These are phyloP conservation scores for Calcarius ornatus DNA, from an alignment of 2,113 vertebrate species.

Conservation along the genomic window DNA sequence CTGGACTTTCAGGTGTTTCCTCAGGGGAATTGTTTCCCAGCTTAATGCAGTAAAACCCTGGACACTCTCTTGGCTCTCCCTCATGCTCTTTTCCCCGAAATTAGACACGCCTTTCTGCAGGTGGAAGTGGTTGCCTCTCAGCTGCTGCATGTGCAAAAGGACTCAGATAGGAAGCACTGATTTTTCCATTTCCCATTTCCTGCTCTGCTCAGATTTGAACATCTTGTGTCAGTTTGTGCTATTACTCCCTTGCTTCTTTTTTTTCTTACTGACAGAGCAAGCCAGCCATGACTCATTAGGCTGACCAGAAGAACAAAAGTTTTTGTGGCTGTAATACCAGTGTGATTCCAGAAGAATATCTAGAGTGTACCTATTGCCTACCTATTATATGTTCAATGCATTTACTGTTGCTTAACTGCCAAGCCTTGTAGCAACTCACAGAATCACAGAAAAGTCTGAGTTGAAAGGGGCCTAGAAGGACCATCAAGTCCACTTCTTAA, in stretches of 20 bases:
- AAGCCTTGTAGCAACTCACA: not conserved
- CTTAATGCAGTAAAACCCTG: not conserved
- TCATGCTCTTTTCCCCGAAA: not conserved
- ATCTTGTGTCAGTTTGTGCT: not conserved
- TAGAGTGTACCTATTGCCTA: not conserved
- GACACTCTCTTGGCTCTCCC: not conserved
- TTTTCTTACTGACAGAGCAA: not conserved
- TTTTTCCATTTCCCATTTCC: not conserved
- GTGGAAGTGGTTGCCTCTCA: not conserved
- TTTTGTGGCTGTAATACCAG: not conserved
- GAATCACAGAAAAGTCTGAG: not conserved
- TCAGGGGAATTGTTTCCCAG: not conserved
- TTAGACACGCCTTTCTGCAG: not conserved
- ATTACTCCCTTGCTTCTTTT: not conserved
- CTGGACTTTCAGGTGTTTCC: not conserved
- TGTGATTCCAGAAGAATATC: not conserved
- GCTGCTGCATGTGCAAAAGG: not conserved
- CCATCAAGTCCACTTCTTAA: not conserved
- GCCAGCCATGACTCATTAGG: not conserved
- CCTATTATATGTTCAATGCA: not conserved
- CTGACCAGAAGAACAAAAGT: not conserved
- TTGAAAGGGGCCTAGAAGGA: not conserved
- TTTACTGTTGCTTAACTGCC: not conserved
- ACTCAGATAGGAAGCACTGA: not conserved
- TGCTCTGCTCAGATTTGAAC: not conserved